Evolutionary conservation across 2,888 invertebrate genomes (phyloP), one percentile per base, ranked within the genome.

Genomic region (Dysmachus trigonus): DNA sequence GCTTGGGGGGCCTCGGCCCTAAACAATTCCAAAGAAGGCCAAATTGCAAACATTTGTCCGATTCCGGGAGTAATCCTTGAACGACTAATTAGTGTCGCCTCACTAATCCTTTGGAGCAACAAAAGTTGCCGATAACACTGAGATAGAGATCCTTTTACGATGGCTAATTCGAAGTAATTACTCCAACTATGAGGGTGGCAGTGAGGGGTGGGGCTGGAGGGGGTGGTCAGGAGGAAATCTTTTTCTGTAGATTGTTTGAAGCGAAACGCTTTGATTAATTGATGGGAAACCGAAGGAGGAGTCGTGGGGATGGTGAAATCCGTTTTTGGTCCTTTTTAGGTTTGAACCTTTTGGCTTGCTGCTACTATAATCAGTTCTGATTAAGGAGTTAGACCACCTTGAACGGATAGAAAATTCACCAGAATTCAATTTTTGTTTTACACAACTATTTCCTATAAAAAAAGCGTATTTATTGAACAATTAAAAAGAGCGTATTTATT

Each of bases 51-150:
- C 81, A 82, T 82, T 82, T 82, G 81, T 62, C n/a, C 62, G 30
- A 41, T 82, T 82, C 30, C 8, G 22, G 81, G 33, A 82, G 62
- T 82, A 82, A 82, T 82, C 81, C 81, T 82, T 82, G 33, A 82
- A 82, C 81, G 81, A 82, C 81, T 82, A 82, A 82, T 82, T 82
- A 82, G 81, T 82, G 81, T 82, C 81, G 62, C 81, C 62, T 82
- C 81, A 82, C 81, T 82, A 82, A 82, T 82, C 81, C 81, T 82
- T 82, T 82, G 81, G 81, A 62, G 81, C 62, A 62, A 82, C 81
- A 82, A 82, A 82, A 82, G 81, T 82, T 82, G 33, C 81, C 35
- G 81, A 82, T 82, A 82, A 82, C 38, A 82, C 62, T 4, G 53
- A 62, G 81, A 82, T 62, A 22, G 35, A 35, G 33, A 82, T 82